These are phyloP conservation scores for Notodonta dromedarius DNA, from an alignment of 2,888 invertebrate species.

Conservation along the genomic window DNA sequence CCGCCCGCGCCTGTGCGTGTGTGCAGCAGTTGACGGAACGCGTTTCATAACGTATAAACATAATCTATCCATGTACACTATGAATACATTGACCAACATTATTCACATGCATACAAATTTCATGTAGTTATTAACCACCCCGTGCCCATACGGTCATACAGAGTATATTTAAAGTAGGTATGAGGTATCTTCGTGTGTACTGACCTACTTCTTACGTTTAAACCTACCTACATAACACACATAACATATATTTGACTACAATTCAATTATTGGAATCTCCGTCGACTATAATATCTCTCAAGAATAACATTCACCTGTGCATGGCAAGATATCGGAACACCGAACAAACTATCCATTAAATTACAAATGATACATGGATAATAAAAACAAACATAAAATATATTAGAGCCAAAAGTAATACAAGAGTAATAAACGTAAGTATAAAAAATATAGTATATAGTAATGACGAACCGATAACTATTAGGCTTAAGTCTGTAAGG, in stretches of 20 bases:
- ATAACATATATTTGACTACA: not conserved
- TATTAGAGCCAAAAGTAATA: conserved; percentile 36
- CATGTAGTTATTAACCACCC: no score
- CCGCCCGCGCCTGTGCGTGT: not conserved
- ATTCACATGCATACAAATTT: not conserved
- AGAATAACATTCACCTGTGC: not conserved
- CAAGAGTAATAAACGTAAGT: conserved; percentile 36
- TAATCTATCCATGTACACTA: not conserved
- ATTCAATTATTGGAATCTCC: not conserved
- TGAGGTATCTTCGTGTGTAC: not conserved
- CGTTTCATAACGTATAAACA: no score
- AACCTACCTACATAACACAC: not conserved
- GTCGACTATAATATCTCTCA: not conserved
- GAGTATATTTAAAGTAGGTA: not conserved
- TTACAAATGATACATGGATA: conserved; percentile 1
- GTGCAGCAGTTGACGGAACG: no score
- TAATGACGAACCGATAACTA: conserved; percentile 56
- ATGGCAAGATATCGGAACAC: conserved; percentile 1
- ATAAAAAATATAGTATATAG: conserved; percentile 45
- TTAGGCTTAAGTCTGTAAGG: conserved; percentile 70
- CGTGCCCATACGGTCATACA: not conserved
- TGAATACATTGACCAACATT: not conserved
- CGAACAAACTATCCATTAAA: not conserved
- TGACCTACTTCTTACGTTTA: not conserved
- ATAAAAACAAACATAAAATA: conserved; percentile 16